These are phyloP conservation scores for Lycophotia porphyrea DNA, from an alignment of 2,888 invertebrate genomes.

Conservation along the genomic window DNA sequence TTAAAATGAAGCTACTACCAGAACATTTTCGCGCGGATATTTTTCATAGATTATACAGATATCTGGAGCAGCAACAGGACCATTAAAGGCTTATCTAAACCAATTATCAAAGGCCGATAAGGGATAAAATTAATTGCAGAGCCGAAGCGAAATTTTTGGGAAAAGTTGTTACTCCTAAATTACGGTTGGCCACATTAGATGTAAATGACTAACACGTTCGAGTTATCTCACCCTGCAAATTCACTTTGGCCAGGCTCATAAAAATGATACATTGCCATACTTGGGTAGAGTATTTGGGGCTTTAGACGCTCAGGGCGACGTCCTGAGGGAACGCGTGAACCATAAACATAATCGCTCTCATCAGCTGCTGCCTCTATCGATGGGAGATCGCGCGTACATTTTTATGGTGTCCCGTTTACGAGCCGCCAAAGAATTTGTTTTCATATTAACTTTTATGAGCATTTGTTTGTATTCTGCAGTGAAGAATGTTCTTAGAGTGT, in stretches of 20 bases:
- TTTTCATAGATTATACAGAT: conserved; percentile 56
- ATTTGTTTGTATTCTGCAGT: conserved; percentile 71
- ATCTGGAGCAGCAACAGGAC: conserved; percentile 50
- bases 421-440: conserved; percentile 81
- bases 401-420: conserved; percentile 82
- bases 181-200: conserved; percentile 73
- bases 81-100: conserved; percentile 64
- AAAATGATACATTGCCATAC: conserved; percentile 87
- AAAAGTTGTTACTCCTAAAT: conserved; percentile 63
- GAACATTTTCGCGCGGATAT: conserved; percentile 33
- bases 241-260: conserved; percentile 87
- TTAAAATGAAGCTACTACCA: conserved; percentile 24
- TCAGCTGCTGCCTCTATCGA: conserved; percentile 82
- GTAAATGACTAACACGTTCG: conserved; percentile 86
- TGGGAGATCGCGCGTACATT: conserved; percentile 75
- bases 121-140: conserved; percentile 63
- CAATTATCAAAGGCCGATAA: conserved; percentile 67
- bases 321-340: conserved; percentile 76
- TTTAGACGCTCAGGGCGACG: conserved; percentile 77
- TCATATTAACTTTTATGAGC: conserved; percentile 80
- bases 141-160: conserved; percentile 59
- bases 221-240: conserved; percentile 87
- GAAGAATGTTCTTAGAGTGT: conserved; percentile 67
- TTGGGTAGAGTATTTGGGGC: conserved; percentile 80
- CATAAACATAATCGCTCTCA: conserved; percentile 87